Base-by-base conservation (phyloP, 2,113 vertebrate genomes). In the Lipophrys pholis region DNA sequence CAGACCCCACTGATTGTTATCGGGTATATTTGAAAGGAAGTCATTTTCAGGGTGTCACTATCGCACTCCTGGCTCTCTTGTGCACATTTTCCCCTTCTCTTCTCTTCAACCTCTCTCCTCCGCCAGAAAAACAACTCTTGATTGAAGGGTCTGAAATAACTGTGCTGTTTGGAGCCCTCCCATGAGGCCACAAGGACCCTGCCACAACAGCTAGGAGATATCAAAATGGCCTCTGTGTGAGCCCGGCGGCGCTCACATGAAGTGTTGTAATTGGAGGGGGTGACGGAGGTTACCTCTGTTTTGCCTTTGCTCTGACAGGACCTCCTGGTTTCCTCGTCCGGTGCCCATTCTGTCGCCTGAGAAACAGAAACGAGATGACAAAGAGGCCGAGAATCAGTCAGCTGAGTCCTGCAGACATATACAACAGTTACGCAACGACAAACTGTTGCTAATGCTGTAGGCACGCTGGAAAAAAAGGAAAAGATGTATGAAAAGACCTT, bases 291-390 rank as follows among this genome's bases (percentile, higher is more conserved):
- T 96, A 99, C 98, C 97, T 99, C 96, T 5, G 96, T 96, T 95
- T 99, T 99, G 84, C 98, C 98, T 95, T 99, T 99, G 94, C 97
- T 99, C 92, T 98, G 97, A 95, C 98, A 99, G 87, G 97, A 98
- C 91, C 94, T 94, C 92, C 95, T 95, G 41, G 96, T 99, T 77
- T 98, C 97, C 89, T 98, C 96, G 14, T 95, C 97, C 90, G 97
- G 97, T 83, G 95, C 95, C 98, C 98, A 99, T 87, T 97, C 96
- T 35, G 97, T 97, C 72, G 94, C 96, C 98, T 99, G 89, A 87
- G 90, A 93, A 93, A 94, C 87, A 88, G 86, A 91, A 95, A 94
- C 89, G 92, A 83, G 92, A 81, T 6, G 78, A 72, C 81, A 69
- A 68, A 68, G 60, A 65, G 45, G 4, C 57, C 60, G 21, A 81